These are phyloP conservation scores for Nudaria mundana DNA, from an alignment of 2,888 invertebrate genomes.

Conservation along the genomic window DNA sequence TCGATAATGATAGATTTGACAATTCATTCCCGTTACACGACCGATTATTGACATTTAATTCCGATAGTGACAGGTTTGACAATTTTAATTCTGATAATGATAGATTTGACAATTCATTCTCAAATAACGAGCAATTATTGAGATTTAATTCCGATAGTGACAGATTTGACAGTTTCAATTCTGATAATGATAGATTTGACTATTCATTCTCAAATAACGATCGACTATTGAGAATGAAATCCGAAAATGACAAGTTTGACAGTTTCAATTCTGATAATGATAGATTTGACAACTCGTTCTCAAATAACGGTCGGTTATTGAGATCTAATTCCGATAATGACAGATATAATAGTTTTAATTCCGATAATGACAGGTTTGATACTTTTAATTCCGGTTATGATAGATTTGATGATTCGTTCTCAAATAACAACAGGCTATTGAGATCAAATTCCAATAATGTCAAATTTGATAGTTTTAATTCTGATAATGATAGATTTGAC, in stretches of 20 bases:
- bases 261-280: no score
- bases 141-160: background rate
- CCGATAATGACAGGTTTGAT: background rate
- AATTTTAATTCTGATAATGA: background rate
- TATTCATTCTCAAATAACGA: background rate
- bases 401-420: background rate
- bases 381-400: background rate
- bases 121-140: background rate
- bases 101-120: background rate
- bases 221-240: no score
- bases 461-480: background rate
- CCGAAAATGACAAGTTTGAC: no score
- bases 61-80: background rate
- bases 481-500: background rate
- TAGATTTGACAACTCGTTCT: no score
- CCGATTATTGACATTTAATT: background rate
- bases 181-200: background rate
- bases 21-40: background rate
- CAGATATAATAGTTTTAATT: background rate
- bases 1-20: background rate
- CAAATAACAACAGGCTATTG: background rate
- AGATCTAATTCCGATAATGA: background rate
- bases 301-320: no score
- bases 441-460: background rate
- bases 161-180: background rate